phyloP scores from a whole-genome alignment of 2,797 vertebrate species.

The Enteromius anoplus region DNA sequence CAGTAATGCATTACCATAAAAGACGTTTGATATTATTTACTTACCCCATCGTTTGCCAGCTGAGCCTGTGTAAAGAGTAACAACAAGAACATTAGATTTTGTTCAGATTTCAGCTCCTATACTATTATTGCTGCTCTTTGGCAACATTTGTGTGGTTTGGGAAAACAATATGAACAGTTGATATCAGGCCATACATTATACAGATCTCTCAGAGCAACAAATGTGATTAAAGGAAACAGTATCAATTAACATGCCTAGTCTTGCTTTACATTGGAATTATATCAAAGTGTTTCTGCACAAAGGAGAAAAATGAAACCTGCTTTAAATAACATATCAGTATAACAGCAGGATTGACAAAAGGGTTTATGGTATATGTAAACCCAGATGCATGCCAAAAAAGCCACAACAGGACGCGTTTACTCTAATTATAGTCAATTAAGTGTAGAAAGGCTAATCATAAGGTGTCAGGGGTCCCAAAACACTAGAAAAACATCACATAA shows the following conservation, averaged over 20 bases:
- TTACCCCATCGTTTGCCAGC: constrained; percentile 85
- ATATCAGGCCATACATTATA: constrained; percentile 21
- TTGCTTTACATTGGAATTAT: constrained; percentile 5
- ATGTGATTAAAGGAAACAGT: constrained; percentile 8
- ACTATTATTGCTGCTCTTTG: background rate
- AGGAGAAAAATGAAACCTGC: constrained; percentile 12
- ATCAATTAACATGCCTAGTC: constrained; percentile 33
- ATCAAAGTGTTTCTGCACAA: constrained; percentile 24
- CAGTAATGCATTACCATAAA: background rate
- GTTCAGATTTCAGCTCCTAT: background rate
- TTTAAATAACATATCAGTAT: background rate
- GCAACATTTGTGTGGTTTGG: background rate
- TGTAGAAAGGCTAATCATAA: constrained; percentile 29
- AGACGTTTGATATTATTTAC: constrained; percentile 55
- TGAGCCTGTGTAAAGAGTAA: constrained; percentile 76
- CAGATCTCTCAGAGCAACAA: background rate
- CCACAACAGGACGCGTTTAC: constrained; percentile 21
- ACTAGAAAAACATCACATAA: background rate
- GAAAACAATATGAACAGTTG: constrained; percentile 10
- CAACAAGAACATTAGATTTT: constrained; percentile 52
- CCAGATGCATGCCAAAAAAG: constrained; percentile 44
- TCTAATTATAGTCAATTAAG: constrained; percentile 2
- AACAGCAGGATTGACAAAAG: constrained; percentile 18
- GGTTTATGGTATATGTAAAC: constrained; percentile 26
- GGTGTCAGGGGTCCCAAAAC: constrained; percentile 15